phyloP scores from a whole-genome alignment of 2,888 invertebrate species.

The Pterostichus madidus region DNA sequence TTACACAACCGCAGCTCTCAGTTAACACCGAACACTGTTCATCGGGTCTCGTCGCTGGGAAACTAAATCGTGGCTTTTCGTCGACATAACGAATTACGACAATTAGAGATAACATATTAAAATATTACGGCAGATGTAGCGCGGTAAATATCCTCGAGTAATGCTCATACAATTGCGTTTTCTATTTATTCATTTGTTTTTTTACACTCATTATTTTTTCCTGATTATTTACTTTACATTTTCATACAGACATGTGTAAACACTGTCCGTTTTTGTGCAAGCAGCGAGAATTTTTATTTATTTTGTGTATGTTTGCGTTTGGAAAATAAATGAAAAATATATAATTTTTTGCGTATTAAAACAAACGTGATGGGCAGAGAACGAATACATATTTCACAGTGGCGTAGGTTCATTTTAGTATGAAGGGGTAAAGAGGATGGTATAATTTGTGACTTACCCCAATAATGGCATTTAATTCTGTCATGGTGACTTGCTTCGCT shows the following conservation, averaged over 20 bases:
- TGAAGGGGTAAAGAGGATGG: neutral
- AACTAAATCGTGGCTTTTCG: conserved; percentile 1
- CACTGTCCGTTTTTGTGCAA: conserved; percentile 58
- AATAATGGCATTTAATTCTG: conserved; percentile 97
- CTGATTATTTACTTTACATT: conserved; percentile 66
- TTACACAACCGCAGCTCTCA: conserved; percentile 29
- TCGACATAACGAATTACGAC: conserved; percentile 52
- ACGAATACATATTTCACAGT: conserved; percentile 13
- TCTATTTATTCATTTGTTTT: conserved; percentile 62
- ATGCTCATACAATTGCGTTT: conserved; percentile 32
- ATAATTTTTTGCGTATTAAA: conserved; percentile 40
- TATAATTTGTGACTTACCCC: conserved; percentile 87
- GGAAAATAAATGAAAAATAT: conserved; percentile 65
- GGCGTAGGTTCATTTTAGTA: neutral
- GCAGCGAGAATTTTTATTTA: conserved; percentile 63
- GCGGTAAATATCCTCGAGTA: conserved; percentile 46
- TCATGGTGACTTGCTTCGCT: conserved; percentile 99
- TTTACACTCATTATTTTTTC: conserved; percentile 64
- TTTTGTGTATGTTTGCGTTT: conserved; percentile 55
- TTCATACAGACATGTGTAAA: conserved; percentile 63
- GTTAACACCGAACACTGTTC: conserved; percentile 26
- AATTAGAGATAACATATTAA: conserved; percentile 64
- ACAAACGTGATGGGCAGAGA: conserved; percentile 3
- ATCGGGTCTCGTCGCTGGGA: conserved; percentile 39
- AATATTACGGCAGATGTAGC: conserved; percentile 49